Evolutionary conservation across 2,797 vertebrate species (phyloP).

Genomic region (Phrynocephalus forsythii): DNA sequence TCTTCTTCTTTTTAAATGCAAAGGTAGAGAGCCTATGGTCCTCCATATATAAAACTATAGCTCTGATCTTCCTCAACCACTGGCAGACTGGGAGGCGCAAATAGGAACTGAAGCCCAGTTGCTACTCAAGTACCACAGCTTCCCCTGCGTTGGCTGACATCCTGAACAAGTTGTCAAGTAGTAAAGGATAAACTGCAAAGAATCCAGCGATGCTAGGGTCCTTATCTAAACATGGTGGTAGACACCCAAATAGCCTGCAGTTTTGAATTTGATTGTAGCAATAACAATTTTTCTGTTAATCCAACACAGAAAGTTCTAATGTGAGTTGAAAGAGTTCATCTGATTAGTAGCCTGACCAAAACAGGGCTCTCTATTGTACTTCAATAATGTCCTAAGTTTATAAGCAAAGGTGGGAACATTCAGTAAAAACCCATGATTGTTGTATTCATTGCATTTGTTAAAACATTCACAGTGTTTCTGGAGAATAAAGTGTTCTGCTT

Average conservation of each 20-base stretch:
- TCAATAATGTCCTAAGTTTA: conserved; percentile 19
- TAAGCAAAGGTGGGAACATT: conserved; percentile 1
- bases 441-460: conserved; percentile 35
- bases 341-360: not conserved
- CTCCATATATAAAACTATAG: too few relatives aligned
- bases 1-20: too few relatives aligned
- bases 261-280: not conserved
- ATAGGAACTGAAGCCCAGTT: too few relatives aligned
- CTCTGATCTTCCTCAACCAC: too few relatives aligned
- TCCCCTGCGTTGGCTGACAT: too few relatives aligned
- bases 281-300: conserved; percentile 34
- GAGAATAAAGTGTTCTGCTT: too few relatives aligned
- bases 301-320: conserved; percentile 14
- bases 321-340: conserved; percentile 10
- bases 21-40: too few relatives aligned
- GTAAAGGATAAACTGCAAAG: conserved; percentile 7
- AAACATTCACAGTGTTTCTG: conserved; percentile 25
- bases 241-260: not conserved
- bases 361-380: not conserved
- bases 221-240: not conserved
- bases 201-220: not conserved
- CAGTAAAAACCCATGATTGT: conserved; percentile 3
- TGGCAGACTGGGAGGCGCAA: too few relatives aligned
- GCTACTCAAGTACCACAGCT: too few relatives aligned
- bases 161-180: not conserved